Conservation (phyloP, 2,888 invertebrate species). For the Xylota segnis region DNA sequence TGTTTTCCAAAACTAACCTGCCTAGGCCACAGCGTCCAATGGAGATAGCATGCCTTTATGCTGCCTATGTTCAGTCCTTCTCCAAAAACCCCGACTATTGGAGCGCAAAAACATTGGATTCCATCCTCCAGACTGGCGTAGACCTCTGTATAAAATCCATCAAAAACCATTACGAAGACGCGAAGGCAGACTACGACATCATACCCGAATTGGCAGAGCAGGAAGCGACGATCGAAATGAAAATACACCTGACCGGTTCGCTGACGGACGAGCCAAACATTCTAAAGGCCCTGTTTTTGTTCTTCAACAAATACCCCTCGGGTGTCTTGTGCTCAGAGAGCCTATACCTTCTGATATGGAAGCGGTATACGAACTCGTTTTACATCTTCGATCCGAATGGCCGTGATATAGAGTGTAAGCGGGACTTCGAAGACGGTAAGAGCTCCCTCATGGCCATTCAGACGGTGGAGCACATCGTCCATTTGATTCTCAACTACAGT, state of each 20-base stretch:
- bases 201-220: conserved; percentile 80
- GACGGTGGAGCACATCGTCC: conserved; percentile 81
- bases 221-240: conserved; percentile 79
- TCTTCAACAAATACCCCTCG: conserved; percentile 80
- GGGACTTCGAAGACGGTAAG: conserved; percentile 84
- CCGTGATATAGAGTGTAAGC: conserved; percentile 79
- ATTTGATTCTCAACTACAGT: conserved; percentile 81
- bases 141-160: conserved; percentile 79
- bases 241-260: conserved; percentile 79
- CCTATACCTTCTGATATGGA: conserved; percentile 84
- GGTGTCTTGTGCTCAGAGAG: conserved; percentile 80
- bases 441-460: conserved; percentile 85
- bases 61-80: conserved; percentile 82
- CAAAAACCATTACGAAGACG: conserved; percentile 78
- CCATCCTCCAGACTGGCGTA: conserved; percentile 79
- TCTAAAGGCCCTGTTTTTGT: conserved; percentile 80
- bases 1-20: neutral
- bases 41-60: conserved; percentile 81
- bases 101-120: conserved; percentile 80
- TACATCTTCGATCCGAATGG: conserved; percentile 88
- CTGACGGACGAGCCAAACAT: conserved; percentile 81
- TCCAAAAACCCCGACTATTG: conserved; percentile 81
- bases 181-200: conserved; percentile 80
- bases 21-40: conserved; percentile 79
- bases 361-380: conserved; percentile 85